phyloP scores from a whole-genome alignment of 2,797 vertebrate genomes.

The Propithecus perrieri region DNA sequence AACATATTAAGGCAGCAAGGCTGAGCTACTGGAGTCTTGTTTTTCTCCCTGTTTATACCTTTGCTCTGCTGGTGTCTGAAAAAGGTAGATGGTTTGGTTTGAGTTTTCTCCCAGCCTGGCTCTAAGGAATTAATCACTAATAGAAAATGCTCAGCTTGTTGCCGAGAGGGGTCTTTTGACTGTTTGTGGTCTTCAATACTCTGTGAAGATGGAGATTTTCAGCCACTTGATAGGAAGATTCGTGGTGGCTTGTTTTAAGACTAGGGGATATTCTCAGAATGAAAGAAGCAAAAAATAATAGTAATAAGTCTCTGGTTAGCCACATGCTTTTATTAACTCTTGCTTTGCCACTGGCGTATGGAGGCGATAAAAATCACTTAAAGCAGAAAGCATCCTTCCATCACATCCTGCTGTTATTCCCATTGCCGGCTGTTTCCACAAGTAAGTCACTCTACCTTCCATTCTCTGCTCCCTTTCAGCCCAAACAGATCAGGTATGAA shows the following conservation, averaged over 20 bases:
- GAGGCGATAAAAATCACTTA: background rate
- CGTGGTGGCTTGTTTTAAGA: background rate
- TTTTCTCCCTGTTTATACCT: background rate
- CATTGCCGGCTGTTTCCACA: background rate
- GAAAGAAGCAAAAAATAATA: background rate
- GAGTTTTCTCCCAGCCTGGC: background rate
- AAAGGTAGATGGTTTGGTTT: background rate
- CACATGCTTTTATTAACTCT: background rate
- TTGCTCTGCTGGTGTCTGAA: background rate
- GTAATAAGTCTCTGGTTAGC: background rate
- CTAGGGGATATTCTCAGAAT: background rate
- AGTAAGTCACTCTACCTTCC: background rate
- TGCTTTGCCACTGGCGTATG: background rate
- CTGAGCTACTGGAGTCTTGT: background rate
- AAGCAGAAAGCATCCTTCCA: fast-evolving
- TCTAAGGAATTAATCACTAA: background rate
- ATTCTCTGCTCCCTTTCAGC: background rate
- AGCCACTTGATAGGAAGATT: background rate
- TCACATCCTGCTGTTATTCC: background rate
- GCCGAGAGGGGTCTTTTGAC: background rate
- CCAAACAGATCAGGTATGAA: background rate
- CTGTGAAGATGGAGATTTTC: background rate
- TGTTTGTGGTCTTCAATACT: background rate
- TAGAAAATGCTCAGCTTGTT: background rate
- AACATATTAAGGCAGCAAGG: background rate